Evolutionary conservation across 1,140 invertebrate genomes (phyloP).

Genomic region (Brachionus plicatilis): DNA sequence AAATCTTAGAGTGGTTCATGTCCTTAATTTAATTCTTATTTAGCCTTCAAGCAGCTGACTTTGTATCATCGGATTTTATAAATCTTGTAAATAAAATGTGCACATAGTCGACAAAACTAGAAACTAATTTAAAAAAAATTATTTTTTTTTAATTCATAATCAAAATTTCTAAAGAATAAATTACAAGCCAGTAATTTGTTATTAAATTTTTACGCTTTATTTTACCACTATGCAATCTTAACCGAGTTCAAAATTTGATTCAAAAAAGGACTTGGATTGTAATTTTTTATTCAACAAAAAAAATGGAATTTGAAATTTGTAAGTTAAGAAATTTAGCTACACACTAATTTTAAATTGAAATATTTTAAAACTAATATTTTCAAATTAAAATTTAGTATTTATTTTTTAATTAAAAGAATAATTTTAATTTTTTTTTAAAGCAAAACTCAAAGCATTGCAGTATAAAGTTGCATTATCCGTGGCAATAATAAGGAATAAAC

Average conservation of each 20-base stretch:
- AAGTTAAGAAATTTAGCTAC: background rate
- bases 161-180: background rate
- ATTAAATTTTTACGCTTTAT: background rate
- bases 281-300: background rate
- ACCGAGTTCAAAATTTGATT: background rate
- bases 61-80: no score
- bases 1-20: no score
- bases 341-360: background rate
- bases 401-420: background rate
- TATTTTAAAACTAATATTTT: no score
- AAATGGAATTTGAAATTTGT: constrained; percentile 39
- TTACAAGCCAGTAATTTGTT: background rate
- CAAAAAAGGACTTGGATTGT: background rate
- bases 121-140: background rate
- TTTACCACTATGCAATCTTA: background rate
- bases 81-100: no score
- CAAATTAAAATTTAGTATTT: background rate
- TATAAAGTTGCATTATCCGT: constrained; percentile 22
- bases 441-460: background rate
- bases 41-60: no score
- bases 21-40: no score
- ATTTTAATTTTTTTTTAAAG: background rate
- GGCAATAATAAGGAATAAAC: constrained; percentile 11
- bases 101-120: no score
- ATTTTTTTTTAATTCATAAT: background rate